phyloP scores from a whole-genome alignment of 2,888 invertebrate genomes.

The Heliconius cydno region DNA sequence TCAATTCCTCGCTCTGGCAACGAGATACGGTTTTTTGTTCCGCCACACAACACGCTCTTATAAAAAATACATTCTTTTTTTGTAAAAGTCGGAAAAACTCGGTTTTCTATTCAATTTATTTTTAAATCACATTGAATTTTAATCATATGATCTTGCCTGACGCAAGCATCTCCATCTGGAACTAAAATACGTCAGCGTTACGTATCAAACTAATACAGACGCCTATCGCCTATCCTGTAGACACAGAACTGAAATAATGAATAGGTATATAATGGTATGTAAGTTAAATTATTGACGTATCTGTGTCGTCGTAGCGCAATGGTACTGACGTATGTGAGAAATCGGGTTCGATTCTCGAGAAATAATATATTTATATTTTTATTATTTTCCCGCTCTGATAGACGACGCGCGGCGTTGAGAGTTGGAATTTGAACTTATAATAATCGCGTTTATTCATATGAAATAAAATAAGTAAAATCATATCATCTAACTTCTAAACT shows the following conservation, averaged over 20 bases:
- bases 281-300: conserved; percentile 1
- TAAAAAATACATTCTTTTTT: too few relatives aligned
- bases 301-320: not conserved
- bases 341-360: too few relatives aligned
- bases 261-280: not conserved
- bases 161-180: conserved; percentile 40
- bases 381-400: too few relatives aligned
- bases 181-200: conserved; percentile 35
- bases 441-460: not conserved
- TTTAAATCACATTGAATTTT: conserved; percentile 5
- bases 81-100: not conserved
- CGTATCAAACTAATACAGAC: conserved; percentile 1
- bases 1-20: too few relatives aligned
- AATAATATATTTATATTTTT: too few relatives aligned
- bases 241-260: not conserved
- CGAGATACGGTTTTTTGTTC: too few relatives aligned
- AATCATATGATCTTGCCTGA: conserved; percentile 29
- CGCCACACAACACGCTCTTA: too few relatives aligned
- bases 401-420: too few relatives aligned
- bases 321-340: not conserved
- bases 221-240: not conserved
- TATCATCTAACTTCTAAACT: not conserved
- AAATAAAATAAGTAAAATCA: not conserved
- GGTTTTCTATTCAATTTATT: not conserved
- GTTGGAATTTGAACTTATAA: not conserved